phyloP scores from a whole-genome alignment of 2,888 invertebrate species.

The Papilio protenor region DNA sequence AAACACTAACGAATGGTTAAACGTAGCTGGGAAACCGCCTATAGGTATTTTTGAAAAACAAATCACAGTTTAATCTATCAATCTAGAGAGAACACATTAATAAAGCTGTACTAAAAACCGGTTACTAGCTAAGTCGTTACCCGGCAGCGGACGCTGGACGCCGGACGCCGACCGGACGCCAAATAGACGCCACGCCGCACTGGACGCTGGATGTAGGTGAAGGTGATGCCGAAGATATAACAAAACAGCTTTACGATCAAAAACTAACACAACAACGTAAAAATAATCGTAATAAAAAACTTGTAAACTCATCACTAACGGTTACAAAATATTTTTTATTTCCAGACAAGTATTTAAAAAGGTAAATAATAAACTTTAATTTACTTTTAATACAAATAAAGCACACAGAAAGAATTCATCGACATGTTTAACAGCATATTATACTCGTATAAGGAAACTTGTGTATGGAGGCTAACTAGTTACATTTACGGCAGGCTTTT shows the following conservation, averaged over 20 bases:
- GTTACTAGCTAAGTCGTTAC: background rate
- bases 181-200: slow-evolving; percentile 15
- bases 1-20: no score
- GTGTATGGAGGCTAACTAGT: slow-evolving; percentile 26
- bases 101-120: slow-evolving; percentile 11
- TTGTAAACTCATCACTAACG: background rate
- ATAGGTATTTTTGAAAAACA: background rate
- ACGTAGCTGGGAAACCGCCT: no score
- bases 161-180: background rate
- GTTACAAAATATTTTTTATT: background rate
- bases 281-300: background rate
- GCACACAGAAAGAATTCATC: no score
- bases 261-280: background rate
- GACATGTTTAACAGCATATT: no score
- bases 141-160: background rate
- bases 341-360: background rate
- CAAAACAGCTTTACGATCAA: slow-evolving; percentile 14
- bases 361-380: background rate
- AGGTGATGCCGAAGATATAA: slow-evolving; percentile 15
- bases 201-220: slow-evolving; percentile 27
- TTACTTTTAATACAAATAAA: background rate
- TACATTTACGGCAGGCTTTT: slow-evolving; percentile 16
- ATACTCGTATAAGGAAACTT: background rate
- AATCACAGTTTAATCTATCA: background rate
- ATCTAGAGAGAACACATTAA: background rate